A percentile compares a stretch with the other conserved stretches of the same genome.
phyloP scores from a whole-genome alignment of 2,113 vertebrate genomes.

The Planiliza haematocheilus region DNA sequence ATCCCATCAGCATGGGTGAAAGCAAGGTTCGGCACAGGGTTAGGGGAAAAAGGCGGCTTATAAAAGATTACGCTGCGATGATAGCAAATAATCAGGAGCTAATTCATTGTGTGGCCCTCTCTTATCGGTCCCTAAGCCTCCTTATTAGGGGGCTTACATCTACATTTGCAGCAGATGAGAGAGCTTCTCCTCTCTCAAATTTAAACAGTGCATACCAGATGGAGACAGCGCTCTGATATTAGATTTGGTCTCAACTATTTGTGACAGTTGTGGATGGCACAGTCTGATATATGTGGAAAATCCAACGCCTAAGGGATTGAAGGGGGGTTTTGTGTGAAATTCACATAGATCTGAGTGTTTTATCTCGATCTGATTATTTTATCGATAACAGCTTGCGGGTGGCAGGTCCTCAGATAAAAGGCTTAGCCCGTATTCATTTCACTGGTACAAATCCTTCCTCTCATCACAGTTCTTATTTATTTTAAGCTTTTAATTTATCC shows the following conservation, averaged over 20 bases:
- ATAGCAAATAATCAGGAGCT: slow-evolving; percentile 80
- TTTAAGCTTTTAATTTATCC: slow-evolving; percentile 44
- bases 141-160: slow-evolving; percentile 81
- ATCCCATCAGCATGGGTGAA: slow-evolving; percentile 52
- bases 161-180: slow-evolving; percentile 77
- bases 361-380: slow-evolving; percentile 69
- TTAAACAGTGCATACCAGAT: slow-evolving; percentile 59
- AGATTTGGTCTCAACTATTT: slow-evolving; percentile 52
- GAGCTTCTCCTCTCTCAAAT: slow-evolving; percentile 54
- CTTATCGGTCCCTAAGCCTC: slow-evolving; percentile 76
- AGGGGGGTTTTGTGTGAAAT: slow-evolving; percentile 40
- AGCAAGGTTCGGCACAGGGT: slow-evolving; percentile 45
- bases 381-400: slow-evolving; percentile 58
- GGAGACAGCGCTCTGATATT: slow-evolving; percentile 56
- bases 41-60: slow-evolving; percentile 70
- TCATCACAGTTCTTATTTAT: slow-evolving; percentile 57
- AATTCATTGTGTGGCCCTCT: slow-evolving; percentile 76
- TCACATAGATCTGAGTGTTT: slow-evolving; percentile 64
- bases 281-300: slow-evolving; percentile 50
- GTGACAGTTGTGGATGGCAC: slow-evolving; percentile 42
- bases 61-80: slow-evolving; percentile 75
- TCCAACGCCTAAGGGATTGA: slow-evolving; percentile 56
- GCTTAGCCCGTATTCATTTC: slow-evolving; percentile 59
- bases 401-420: slow-evolving; percentile 64
- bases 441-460: slow-evolving; percentile 56